phyloP scores from a whole-genome alignment of 2,113 vertebrate species.

The Myrmecobius fasciatus region DNA sequence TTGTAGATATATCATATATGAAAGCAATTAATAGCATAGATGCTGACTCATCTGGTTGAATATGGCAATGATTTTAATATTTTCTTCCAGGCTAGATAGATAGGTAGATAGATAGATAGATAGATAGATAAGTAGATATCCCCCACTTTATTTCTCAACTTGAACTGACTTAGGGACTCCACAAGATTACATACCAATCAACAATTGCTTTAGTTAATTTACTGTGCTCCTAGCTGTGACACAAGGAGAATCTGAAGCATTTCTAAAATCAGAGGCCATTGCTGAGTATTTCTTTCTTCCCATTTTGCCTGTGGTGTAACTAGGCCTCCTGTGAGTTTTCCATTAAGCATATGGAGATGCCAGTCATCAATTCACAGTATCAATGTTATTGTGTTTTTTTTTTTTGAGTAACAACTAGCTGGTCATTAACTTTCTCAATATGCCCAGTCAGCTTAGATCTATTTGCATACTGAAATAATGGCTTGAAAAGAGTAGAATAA shows the following conservation, averaged over 20 bases:
- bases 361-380: constrained; percentile 7
- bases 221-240: constrained; percentile 70
- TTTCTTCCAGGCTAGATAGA: not conserved
- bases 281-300: constrained; percentile 49
- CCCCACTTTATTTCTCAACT: constrained; percentile 54
- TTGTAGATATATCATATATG: not conserved
- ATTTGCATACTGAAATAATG: not conserved
- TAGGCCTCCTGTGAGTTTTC: constrained; percentile 44
- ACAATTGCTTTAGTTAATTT: constrained; percentile 72
- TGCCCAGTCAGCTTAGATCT: not conserved
- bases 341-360: constrained; percentile 44
- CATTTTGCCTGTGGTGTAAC: constrained; percentile 55
- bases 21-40: not conserved
- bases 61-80: not conserved
- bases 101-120: not conserved
- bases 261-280: constrained; percentile 63
- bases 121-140: not conserved
- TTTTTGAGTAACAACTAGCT: constrained; percentile 27
- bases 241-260: constrained; percentile 65
- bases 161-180: constrained; percentile 67
- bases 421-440: constrained; percentile 1
- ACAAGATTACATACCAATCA: constrained; percentile 66
- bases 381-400: constrained; percentile 26
- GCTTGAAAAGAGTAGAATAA: not conserved
- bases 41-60: not conserved